Evolutionary conservation across 2,113 vertebrate genomes (phyloP), one percentile per base, ranked within the genome.

Genomic region (Daubentonia madagascariensis): DNA sequence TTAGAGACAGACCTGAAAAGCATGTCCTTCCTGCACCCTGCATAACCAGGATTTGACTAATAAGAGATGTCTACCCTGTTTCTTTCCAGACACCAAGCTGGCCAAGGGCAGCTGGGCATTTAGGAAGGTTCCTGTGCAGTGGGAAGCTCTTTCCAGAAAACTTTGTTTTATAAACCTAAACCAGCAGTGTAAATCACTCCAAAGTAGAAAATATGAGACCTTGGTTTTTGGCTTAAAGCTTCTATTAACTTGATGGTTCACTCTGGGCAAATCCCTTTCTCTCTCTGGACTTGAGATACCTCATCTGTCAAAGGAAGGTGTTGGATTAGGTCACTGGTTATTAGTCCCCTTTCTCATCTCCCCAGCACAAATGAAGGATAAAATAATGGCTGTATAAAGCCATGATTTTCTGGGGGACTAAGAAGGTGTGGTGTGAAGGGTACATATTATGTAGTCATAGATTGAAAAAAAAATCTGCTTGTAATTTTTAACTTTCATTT

Each of bases 401-500:
- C 61, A 32, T 30, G 35, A 11, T 94, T 84, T 95, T 86, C 28
- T 23, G 50, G 85, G 70, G 30, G 30, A 84, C 6, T 76, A 67
- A 63, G 32, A 81, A 45, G 5, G 37, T 83, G 57, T 17, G 14
- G 6, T 63, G 13, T 52, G 16, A 8, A 84, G 30, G 37, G 10
- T 63, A 59, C 9, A 16, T 72, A 20, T 40, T 59, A 40, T 70
- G 17, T 72, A 48, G 45, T 52, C 57, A 57, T 50, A 84, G 50
- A 45, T 12, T 30, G 35, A 14, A 78, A 95, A 68, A 35, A 79
- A 89, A 40, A 16, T 18, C 35, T 43, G 35, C 61, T 54, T 75
- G 59, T 79, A 59, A 48, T 90, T 97, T 96, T 83, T 84, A 91
- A 86, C 78, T 32, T 80, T 72, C 13, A 17, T 30, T 78, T 81